phyloP scores from a whole-genome alignment of 1,140 invertebrate genomes.

The Plectrocnemia conspersa region DNA sequence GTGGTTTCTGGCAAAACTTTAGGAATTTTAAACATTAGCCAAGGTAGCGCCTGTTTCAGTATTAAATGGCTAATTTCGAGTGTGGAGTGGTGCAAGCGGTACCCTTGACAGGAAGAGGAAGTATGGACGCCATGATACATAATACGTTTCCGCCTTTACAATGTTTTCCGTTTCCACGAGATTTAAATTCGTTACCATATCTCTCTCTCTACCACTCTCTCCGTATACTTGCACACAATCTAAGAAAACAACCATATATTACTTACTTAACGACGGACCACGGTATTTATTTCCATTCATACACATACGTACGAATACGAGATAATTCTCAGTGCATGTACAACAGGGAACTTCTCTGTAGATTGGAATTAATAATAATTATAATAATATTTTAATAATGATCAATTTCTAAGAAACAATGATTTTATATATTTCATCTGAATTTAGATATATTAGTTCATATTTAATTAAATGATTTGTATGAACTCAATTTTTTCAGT shows the following conservation, averaged over 20 bases:
- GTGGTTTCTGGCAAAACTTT: not conserved
- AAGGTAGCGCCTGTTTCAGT: too few relatives aligned
- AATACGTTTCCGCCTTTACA: conserved; percentile 33
- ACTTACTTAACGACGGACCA: not conserved
- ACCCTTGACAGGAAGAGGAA: conserved; percentile 25
- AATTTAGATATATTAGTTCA: too few relatives aligned
- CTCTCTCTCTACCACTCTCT: not conserved
- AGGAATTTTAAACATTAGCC: not conserved
- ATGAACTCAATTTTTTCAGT: too few relatives aligned
- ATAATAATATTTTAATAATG: too few relatives aligned
- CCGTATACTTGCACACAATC: not conserved
- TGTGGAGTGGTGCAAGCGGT: conserved; percentile 1
- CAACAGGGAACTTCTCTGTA: too few relatives aligned
- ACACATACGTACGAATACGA: too few relatives aligned
- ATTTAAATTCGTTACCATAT: conserved; percentile 31
- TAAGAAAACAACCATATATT: not conserved
- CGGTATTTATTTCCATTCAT: not conserved
- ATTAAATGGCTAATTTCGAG: conserved; percentile 14
- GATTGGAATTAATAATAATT: too few relatives aligned
- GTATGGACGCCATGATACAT: conserved; percentile 33
- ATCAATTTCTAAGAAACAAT: too few relatives aligned
- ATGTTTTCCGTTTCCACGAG: conserved; percentile 32
- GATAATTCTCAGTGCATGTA: too few relatives aligned
- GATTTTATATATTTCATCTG: too few relatives aligned
- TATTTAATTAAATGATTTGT: too few relatives aligned